These are phyloP conservation scores for Phylloscopus trochiloides DNA, from an alignment of 2,113 vertebrate species.

Conservation along the genomic window DNA sequence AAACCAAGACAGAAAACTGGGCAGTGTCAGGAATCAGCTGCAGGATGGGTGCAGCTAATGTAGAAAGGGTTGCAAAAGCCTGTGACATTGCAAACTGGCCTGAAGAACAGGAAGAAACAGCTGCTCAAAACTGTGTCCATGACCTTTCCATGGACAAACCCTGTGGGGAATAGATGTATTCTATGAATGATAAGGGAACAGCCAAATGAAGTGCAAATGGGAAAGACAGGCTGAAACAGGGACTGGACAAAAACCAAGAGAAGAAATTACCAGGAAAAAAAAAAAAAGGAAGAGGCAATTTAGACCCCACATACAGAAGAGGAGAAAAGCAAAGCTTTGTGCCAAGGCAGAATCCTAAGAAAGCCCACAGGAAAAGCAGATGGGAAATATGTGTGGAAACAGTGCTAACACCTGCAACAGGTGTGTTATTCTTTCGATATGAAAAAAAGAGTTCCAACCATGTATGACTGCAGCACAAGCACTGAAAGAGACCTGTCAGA, in stretches of 20 bases:
- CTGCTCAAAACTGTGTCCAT: background rate
- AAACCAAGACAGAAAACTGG: background rate
- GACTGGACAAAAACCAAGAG: background rate
- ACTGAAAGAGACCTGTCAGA: background rate
- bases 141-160: background rate
- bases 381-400: background rate
- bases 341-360: background rate
- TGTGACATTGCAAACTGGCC: background rate
- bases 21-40: background rate
- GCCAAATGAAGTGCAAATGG: constrained; percentile 32
- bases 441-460: background rate
- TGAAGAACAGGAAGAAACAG: constrained; percentile 3
- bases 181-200: background rate
- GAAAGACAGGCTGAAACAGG: background rate
- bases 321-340: background rate
- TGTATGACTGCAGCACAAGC: background rate
- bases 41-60: background rate
- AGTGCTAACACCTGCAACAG: background rate
- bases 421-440: background rate
- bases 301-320: background rate
- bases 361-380: background rate
- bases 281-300: background rate
- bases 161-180: background rate
- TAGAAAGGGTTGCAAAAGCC: background rate
- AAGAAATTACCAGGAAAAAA: background rate